phyloP scores from a whole-genome alignment of 2,113 vertebrate species.

The Anser brachyrhynchus region DNA sequence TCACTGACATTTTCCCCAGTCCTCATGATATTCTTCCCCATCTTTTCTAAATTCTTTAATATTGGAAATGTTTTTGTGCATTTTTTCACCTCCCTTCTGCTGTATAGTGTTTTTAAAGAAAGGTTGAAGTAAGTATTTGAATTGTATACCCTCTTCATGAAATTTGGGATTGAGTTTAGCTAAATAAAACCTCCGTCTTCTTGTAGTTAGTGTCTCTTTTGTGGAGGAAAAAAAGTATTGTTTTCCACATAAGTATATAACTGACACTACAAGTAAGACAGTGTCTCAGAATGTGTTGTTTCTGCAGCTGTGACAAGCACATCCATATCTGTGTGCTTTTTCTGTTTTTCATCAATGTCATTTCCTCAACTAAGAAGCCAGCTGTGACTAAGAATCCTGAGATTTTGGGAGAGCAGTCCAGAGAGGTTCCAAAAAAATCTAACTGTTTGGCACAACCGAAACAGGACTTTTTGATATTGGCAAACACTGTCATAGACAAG shows the following conservation, averaged over 20 bases:
- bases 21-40: not conserved
- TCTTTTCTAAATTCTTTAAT: not conserved
- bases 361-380: not conserved
- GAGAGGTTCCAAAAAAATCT: not conserved
- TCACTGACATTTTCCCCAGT: not conserved
- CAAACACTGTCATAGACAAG: not conserved
- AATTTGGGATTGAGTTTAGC: not conserved
- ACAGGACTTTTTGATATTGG: not conserved
- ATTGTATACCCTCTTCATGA: not conserved
- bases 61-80: not conserved
- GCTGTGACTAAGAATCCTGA: not conserved
- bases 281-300: not conserved
- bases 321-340: not conserved
- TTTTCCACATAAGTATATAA: not conserved
- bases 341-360: not conserved
- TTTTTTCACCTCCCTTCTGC: not conserved
- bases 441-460: not conserved
- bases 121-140: not conserved
- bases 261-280: not conserved
- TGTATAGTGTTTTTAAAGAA: not conserved
- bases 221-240: not conserved
- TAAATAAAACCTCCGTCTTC: not conserved
- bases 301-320: not conserved
- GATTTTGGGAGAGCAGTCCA: not conserved
- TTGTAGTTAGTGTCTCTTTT: not conserved